Base-by-base conservation (phyloP, 2,113 vertebrate genomes). In the Takifugu bimaculatus region DNA sequence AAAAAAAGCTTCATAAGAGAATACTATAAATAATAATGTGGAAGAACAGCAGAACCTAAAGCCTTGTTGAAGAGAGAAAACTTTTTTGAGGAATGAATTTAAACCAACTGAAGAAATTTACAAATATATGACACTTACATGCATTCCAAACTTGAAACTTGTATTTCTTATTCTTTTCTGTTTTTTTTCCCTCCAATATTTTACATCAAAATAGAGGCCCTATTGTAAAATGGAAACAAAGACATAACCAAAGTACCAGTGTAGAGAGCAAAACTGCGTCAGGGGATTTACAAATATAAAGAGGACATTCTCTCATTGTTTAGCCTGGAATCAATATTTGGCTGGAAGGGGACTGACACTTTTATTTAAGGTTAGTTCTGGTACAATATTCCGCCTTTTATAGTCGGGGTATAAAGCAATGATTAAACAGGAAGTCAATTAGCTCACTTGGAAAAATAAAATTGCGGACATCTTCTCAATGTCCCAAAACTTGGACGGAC, bases 401-500 rank as follows among this genome's bases (percentile, higher is more conserved):
- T 66, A 25, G 63, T 63, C 13, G 55, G 11, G 44, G 51, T 27
- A 66, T 51, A 59, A 48, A 77, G 74, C 60, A 77, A n/a, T 15
- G 57, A 76, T 80, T 58, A 63, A 86, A 84, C 75, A 81, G 68
- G 56, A 77, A 73, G 67, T 77, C 50, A 50, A 55, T 78, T 65
- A 77, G 58, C 73, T 75, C 58, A 74, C 57, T 53, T 2, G 4
- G 45, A 44, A 48, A 76, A 84, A 78, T 72, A 72, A 70, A n/a
- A 35, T 55, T 55, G 70, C 68, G 69, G 58, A 77, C 72, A 74
- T 72, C 60, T 85, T 76, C 66, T 83, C 60, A 72, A 43, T 58
- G 75, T 72, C 60, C 74, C 75, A 84, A 87, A 84, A 64, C 35
- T 2, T 75, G 88, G 88, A 89, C 86, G 79, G 87, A 87, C 75